These are phyloP conservation scores for Leptopilina drosophilae DNA, from an alignment of 2,888 invertebrate genomes.

Conservation along the genomic window DNA sequence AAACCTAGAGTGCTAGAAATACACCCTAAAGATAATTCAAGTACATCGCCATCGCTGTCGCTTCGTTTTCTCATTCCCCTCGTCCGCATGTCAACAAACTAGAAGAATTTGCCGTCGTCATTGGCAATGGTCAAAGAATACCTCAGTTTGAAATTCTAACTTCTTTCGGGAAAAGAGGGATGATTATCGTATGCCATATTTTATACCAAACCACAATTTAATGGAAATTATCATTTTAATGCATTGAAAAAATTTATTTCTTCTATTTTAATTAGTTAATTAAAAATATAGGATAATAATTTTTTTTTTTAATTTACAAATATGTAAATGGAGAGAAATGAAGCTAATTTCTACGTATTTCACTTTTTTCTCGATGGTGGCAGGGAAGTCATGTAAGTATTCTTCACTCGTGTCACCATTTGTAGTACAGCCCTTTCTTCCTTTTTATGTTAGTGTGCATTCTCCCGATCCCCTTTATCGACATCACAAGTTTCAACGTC, in stretches of 20 bases:
- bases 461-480: conserved; percentile 7
- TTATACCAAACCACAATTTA: no score
- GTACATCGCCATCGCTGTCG: conserved; percentile 66
- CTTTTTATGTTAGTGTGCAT: conserved; percentile 23
- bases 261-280: no score
- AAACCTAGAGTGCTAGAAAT: conserved; percentile 72
- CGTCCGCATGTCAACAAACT: conserved; percentile 8
- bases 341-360: background rate
- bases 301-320: background rate
- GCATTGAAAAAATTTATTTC: no score
- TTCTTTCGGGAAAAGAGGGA: background rate
- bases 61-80: conserved; percentile 43
- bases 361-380: conserved; percentile 14
- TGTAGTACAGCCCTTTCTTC: conserved; percentile 16
- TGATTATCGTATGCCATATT: background rate
- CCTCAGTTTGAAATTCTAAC: background rate
- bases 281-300: no score
- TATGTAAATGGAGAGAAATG: conserved; percentile 3
- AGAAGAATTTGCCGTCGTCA: conserved; percentile 1
- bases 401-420: conserved; percentile 25
- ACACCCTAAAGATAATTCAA: conserved; percentile 71
- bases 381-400: conserved; percentile 5
- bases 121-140: conserved; percentile 41
- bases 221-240: no score
- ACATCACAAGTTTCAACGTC: conserved; percentile 1